phyloP scores from a whole-genome alignment of 2,888 invertebrate species.

The Pristionchus arcanus region DNA sequence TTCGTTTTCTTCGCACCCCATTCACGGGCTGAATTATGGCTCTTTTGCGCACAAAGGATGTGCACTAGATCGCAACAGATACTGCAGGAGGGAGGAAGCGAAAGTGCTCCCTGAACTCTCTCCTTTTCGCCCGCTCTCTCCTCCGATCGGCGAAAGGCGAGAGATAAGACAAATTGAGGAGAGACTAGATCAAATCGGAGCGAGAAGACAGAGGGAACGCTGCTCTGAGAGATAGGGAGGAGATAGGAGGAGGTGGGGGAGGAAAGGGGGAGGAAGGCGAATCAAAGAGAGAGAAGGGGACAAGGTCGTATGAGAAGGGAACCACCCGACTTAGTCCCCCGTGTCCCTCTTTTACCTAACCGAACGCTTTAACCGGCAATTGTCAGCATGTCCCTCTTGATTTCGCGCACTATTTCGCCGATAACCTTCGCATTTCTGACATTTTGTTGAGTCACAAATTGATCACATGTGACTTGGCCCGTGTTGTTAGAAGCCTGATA shows the following conservation, averaged over 20 bases:
- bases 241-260: neutral
- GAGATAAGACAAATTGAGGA: neutral
- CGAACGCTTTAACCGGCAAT: neutral
- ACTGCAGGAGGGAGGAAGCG: neutral
- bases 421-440: constrained; percentile 14
- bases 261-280: no score
- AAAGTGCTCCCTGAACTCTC: neutral
- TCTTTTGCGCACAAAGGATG: neutral
- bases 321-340: neutral
- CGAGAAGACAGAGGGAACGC: neutral
- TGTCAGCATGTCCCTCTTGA: neutral
- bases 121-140: neutral
- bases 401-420: neutral
- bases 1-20: neutral
- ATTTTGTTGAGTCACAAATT: neutral
- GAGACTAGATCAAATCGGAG: neutral
- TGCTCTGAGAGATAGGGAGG: neutral
- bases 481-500: no score
- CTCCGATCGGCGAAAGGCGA: neutral
- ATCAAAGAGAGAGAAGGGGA: constrained; percentile 5
- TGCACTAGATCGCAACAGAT: constrained; percentile 31
- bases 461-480: neutral
- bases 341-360: neutral
- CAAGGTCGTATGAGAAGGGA: neutral
- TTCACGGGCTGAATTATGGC: constrained; percentile 12